Evolutionary conservation across 2,113 vertebrate genomes (phyloP).

Genomic region (Pao palembangensis): DNA sequence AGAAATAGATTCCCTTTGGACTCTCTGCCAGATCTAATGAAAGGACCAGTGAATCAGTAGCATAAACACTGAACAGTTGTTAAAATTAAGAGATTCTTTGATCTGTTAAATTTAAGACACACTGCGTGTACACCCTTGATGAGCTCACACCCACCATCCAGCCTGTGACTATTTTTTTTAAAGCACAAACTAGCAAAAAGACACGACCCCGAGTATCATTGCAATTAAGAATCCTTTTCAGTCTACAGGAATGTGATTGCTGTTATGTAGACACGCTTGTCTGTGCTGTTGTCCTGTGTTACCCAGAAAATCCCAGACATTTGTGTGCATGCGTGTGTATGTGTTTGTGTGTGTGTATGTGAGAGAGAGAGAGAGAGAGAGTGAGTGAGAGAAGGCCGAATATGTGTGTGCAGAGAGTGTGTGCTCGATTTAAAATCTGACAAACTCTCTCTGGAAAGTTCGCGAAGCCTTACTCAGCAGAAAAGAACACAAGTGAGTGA

Average conservation of each 20-base stretch:
- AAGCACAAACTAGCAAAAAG: conserved; percentile 4
- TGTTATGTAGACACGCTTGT: conserved; percentile 2
- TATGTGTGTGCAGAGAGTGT: conserved; percentile 16
- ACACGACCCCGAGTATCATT: not conserved
- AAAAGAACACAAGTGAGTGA: conserved; percentile 19
- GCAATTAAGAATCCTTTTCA: conserved; percentile 7
- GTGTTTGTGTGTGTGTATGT: conserved; percentile 23
- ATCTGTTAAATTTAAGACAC: conserved; percentile 19
- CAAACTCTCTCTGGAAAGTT: conserved; percentile 23
- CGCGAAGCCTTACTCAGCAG: conserved; percentile 20
- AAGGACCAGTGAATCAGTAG: conserved; percentile 30
- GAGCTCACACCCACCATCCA: not conserved
- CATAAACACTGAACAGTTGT: conserved; percentile 10
- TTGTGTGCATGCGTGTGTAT: conserved; percentile 21
- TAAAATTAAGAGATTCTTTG: conserved; percentile 13
- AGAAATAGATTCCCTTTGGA: conserved; percentile 40
- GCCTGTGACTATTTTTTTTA: conserved; percentile 1
- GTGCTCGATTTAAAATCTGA: conserved; percentile 37
- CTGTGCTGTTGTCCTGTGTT: conserved; percentile 1
- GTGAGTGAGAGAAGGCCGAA: not conserved
- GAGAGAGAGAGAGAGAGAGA: conserved; percentile 10
- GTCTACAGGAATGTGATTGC: not conserved
- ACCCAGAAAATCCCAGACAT: conserved; percentile 23
- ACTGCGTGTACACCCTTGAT: conserved; percentile 25
- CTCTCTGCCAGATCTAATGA: conserved; percentile 43